Evolutionary conservation across 2,113 vertebrate genomes (phyloP).

Genomic region (Spheniscus mendiculus): DNA sequence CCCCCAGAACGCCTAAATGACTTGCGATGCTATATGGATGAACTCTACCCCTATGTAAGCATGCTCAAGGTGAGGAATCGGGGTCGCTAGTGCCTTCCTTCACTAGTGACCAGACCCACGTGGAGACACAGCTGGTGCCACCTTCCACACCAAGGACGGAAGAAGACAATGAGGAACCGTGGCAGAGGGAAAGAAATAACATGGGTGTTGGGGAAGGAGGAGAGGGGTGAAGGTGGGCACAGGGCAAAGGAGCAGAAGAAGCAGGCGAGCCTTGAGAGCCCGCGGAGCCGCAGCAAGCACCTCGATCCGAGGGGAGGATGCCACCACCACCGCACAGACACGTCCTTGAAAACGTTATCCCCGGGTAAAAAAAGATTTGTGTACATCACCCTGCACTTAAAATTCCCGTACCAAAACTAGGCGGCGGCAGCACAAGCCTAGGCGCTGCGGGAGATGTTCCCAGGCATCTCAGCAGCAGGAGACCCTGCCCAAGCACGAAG

Average conservation of each 20-base stretch:
- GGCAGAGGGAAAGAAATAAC: background rate
- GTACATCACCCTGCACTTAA: background rate
- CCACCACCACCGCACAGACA: background rate
- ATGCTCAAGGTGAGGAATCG: background rate
- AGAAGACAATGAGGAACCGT: background rate
- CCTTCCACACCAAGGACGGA: background rate
- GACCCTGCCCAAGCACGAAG: background rate
- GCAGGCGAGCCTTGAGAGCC: background rate
- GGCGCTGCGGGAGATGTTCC: background rate
- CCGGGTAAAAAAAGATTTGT: background rate
- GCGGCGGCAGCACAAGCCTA: background rate
- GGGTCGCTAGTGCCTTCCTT: no score
- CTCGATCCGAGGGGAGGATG: background rate
- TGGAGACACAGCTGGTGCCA: background rate
- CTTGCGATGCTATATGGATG: fast-evolving
- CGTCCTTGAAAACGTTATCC: background rate
- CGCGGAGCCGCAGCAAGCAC: background rate
- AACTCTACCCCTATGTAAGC: no score
- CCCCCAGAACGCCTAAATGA: background rate
- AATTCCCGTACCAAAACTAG: fast-evolving
- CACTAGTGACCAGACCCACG: background rate
- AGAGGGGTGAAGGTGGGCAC: fast-evolving
- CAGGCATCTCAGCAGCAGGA: background rate
- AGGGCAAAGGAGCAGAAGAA: background rate
- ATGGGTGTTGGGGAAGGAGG: background rate